These are phyloP conservation scores for Tinea semifulvella DNA, from an alignment of 2,888 invertebrate species.

Conservation along the genomic window DNA sequence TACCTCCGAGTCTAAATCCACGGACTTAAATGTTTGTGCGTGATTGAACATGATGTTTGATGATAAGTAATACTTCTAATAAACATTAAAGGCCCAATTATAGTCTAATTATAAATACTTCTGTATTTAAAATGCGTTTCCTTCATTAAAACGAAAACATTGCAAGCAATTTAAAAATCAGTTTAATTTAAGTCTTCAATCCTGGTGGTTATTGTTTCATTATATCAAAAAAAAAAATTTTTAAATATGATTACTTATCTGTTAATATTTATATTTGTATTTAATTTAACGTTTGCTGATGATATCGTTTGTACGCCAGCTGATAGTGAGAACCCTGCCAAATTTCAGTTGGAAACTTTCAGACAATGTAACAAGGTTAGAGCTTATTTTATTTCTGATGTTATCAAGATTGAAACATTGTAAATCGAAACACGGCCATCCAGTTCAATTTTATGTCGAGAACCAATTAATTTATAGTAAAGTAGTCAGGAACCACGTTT, in stretches of 20 bases:
- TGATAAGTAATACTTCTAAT: no score
- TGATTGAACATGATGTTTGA: no score
- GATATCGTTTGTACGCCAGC: constrained; percentile 5
- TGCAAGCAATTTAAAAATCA: background rate
- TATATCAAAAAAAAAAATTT: background rate
- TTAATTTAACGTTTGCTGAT: background rate
- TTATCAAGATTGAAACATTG: no score
- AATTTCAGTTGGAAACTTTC: background rate
- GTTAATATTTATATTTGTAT: background rate
- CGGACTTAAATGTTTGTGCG: no score
- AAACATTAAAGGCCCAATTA: no score
- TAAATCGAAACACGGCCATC: no score
- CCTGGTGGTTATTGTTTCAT: background rate
- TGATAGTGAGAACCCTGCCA: background rate
- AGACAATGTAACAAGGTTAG: constrained; percentile 4
- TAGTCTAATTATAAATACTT: background rate
- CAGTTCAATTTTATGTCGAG: no score
- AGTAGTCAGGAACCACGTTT: no score
- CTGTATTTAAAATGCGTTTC: background rate
- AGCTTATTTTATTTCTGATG: no score
- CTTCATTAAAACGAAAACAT: background rate
- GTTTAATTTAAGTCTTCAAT: background rate
- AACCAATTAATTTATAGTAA: no score
- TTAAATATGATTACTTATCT: background rate
- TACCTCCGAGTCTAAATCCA: no score